phyloP scores from a whole-genome alignment of 2,113 vertebrate species.

The Serilophus lunatus region DNA sequence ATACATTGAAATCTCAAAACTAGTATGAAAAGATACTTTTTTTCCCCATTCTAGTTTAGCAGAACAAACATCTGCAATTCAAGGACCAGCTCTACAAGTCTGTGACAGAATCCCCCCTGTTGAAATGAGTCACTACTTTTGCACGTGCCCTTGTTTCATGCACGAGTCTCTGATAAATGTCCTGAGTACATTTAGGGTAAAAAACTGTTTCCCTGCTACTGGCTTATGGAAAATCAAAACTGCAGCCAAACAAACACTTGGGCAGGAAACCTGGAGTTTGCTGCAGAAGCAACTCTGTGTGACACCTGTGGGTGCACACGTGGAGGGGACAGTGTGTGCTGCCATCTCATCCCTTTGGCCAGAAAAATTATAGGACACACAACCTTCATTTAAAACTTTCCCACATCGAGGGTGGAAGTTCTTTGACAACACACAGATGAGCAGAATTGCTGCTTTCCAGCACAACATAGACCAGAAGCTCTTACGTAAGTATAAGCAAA shows the following conservation, averaged over 20 bases:
- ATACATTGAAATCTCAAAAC: background rate
- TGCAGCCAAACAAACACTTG: background rate
- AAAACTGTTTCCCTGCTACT: background rate
- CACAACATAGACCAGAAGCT: background rate
- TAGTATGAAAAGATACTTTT: background rate
- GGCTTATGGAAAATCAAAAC: background rate
- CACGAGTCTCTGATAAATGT: background rate
- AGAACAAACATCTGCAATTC: background rate
- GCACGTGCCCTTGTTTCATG: background rate
- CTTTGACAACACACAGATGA: background rate
- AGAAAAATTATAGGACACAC: background rate
- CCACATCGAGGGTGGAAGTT: background rate
- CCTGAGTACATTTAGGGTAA: background rate
- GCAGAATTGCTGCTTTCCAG: background rate
- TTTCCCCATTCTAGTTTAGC: background rate
- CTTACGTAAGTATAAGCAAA: background rate
- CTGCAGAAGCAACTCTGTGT: background rate
- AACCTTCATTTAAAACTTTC: background rate
- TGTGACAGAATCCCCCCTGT: background rate
- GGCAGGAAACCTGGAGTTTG: background rate
- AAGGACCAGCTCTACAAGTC: background rate
- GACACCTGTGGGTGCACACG: background rate
- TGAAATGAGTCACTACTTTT: background rate
- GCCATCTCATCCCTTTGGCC: background rate
- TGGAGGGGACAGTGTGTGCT: background rate